Conservation (phyloP, 2,113 vertebrate species). For the Lagopus leucura region DNA sequence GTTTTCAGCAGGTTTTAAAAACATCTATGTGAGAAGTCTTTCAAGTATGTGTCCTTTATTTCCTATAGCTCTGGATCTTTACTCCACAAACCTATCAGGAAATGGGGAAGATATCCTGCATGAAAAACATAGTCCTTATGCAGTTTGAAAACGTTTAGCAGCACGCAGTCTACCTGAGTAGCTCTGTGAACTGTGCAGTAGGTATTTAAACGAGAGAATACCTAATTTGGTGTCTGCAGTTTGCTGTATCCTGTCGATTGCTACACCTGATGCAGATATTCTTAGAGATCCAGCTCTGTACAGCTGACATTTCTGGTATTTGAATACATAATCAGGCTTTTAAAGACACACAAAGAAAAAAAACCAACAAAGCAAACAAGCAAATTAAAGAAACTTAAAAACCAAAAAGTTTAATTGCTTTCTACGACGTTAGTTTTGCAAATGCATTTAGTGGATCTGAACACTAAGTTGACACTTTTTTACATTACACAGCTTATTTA, state of each 20-base stretch:
- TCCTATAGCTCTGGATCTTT: not conserved
- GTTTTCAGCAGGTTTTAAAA: not conserved
- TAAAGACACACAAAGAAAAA: not conserved
- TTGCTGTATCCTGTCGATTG: not conserved
- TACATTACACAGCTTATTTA: conserved; percentile 1
- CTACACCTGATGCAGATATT: not conserved
- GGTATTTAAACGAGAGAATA: not conserved
- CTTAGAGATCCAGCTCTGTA: not conserved
- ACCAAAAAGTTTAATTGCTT: conserved; percentile 15
- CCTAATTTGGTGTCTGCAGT: not conserved
- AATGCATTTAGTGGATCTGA: not conserved
- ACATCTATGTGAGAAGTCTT: not conserved
- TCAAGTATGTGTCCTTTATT: not conserved
- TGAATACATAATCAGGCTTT: not conserved
- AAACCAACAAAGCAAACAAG: not conserved
- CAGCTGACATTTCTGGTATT: not conserved
- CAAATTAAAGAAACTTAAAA: too few species aligned
- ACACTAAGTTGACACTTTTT: not conserved
- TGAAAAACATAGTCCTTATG: not conserved
- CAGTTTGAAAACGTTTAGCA: not conserved
- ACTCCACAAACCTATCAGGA: not conserved
- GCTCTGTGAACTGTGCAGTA: not conserved
- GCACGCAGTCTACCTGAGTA: not conserved
- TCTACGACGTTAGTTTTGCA: not conserved
- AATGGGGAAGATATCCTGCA: not conserved